Conservation (phyloP, 2,888 invertebrate species). For the Phania funesta region DNA sequence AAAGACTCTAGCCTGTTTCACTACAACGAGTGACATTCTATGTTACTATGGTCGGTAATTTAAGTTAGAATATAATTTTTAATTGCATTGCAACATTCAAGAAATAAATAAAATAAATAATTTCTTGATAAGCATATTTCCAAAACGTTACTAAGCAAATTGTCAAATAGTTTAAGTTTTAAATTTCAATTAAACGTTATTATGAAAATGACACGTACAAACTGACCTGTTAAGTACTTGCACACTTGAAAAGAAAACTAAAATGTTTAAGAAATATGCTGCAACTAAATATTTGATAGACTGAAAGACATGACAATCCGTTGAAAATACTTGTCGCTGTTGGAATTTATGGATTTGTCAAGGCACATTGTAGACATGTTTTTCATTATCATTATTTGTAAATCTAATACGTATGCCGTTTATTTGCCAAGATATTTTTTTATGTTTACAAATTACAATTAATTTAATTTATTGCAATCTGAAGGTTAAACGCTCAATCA, state of each 20-base stretch:
- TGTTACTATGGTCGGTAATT: too few relatives aligned
- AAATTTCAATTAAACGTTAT: constrained; percentile 56
- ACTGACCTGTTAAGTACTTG: not conserved
- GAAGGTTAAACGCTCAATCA: constrained; percentile 56
- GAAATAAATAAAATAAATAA: not conserved
- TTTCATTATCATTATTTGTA: constrained; percentile 36
- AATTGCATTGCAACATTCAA: too few relatives aligned
- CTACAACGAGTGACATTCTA: too few relatives aligned
- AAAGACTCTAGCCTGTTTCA: too few relatives aligned
- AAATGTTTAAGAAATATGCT: not conserved
- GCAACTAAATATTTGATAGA: not conserved
- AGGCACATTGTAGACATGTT: constrained; percentile 25
- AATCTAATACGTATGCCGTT: constrained; percentile 28
- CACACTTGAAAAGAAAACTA: constrained; percentile 15
- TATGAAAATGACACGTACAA: constrained; percentile 4
- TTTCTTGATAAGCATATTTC: constrained; percentile 8
- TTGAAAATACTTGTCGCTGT: constrained; percentile 4
- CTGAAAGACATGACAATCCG: constrained; percentile 1
- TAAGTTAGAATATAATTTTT: too few relatives aligned
- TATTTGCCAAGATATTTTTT: constrained; percentile 49
- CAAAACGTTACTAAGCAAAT: constrained; percentile 35
- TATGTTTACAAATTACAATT: constrained; percentile 38
- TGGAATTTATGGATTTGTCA: constrained; percentile 32
- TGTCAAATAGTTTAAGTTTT: constrained; percentile 31
- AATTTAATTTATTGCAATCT: constrained; percentile 54